These are phyloP conservation scores for Gulo gulo DNA, from an alignment of 2,113 vertebrate genomes.

Conservation along the genomic window DNA sequence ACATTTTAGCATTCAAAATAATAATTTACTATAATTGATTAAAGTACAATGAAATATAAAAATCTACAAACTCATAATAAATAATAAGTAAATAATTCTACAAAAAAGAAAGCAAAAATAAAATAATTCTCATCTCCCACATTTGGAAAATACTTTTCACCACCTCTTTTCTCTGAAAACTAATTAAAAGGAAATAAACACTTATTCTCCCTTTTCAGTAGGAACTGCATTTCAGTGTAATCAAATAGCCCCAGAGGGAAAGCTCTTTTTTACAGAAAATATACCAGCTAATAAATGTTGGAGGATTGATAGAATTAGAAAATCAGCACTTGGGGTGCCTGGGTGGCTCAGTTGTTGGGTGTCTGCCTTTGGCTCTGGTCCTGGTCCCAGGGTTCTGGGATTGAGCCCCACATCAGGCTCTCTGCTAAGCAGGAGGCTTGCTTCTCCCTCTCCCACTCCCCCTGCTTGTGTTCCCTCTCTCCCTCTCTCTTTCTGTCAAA, in stretches of 20 bases:
- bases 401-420: no score
- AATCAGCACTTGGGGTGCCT: not conserved
- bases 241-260: not conserved
- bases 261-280: conserved; percentile 19
- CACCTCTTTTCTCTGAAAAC: conserved; percentile 10
- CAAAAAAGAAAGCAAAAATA: not conserved
- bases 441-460: no score
- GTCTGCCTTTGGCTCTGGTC: no score
- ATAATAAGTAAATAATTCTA: not conserved
- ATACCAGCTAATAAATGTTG: not conserved
- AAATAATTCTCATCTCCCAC: not conserved
- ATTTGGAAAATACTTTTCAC: not conserved
- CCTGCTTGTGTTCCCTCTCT: no score
- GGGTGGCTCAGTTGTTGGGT: no score
- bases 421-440: no score
- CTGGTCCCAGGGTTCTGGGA: no score
- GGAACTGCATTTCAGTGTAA: not conserved
- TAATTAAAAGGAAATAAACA: conserved; percentile 4
- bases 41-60: not conserved
- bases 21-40: not conserved
- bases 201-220: not conserved
- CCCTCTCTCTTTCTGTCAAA: no score
- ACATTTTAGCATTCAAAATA: not conserved
- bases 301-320: not conserved
- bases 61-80: not conserved